Base-by-base conservation (phyloP, 2,797 vertebrate genomes). In the Microcaecilia unicolor region DNA sequence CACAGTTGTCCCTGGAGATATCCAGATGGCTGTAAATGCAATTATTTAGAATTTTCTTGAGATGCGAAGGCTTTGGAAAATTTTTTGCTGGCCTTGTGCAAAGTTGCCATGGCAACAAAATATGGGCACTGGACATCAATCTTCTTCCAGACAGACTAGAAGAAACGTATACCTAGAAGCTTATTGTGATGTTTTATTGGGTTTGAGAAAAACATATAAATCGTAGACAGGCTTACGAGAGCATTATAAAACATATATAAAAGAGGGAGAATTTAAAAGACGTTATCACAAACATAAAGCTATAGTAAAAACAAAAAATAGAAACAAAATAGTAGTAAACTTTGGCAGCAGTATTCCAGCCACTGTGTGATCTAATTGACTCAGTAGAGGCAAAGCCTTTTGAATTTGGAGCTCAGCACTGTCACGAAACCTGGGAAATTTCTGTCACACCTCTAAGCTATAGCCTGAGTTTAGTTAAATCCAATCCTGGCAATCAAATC, bases 61-160 rank as follows among this genome's bases (percentile, higher is more conserved):
- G 51, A 44, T 37, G 38, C 34, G 34, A 46, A 52, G 58, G 27
- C 31, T 44, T 25, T 41, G 3, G 1, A 29, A 44, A 27, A 38
- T 14, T 22, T 31, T 18, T 10, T 3, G 0, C 2, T 28, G 15
- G 51, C 46, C 63, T 52, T 20, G 30, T 9, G 47, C 34, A 6
- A 8, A 0, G 51, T 57, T 54, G 47, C 20, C 53, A 51, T 49
- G 41, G 53, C 26, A 48, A 64, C 34, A 4, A 2, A 31, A 34
- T 25, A 0, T 6, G 55, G 48, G 54, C 58, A 44, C 26, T 13
- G 55, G 57, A 42, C 36, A 22, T 23, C 42, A 22, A 29, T 40
- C 37, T 4, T 20, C 36, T 42, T 16, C 0, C 22, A 6, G 31
- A 6, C 27, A 0, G 1, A 22, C 18, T 43, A 26, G 22, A 5